phyloP scores from a whole-genome alignment of 1,140 invertebrate species.

The Harlomillsia oculata region DNA sequence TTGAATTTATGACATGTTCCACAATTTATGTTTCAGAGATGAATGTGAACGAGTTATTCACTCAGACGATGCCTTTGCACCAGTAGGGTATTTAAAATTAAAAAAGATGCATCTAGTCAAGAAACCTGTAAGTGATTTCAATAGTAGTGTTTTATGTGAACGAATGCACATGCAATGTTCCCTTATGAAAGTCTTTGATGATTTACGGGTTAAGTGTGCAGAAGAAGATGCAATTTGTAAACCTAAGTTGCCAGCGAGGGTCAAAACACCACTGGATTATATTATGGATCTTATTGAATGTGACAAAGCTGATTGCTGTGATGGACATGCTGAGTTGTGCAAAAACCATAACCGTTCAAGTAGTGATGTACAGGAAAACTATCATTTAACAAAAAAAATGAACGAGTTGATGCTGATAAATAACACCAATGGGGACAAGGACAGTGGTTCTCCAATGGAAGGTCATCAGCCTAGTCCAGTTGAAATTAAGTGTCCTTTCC shows the following conservation, averaged over 20 bases:
- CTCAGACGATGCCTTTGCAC: constrained; percentile 80
- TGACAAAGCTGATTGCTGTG: constrained; percentile 32
- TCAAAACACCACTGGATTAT: constrained; percentile 50
- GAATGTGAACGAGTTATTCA: constrained; percentile 78
- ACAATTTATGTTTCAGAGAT: constrained; percentile 54
- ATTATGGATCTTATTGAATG: constrained; percentile 48
- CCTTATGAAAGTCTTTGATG: no score
- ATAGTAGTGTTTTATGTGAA: neutral
- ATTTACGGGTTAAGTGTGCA: no score
- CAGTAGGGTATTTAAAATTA: constrained; percentile 84
- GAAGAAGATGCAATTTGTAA: neutral
- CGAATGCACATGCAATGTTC: neutral
- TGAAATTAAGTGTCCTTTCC: no score
- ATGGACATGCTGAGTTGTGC: constrained; percentile 31
- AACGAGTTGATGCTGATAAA: no score
- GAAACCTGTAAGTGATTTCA: constrained; percentile 50
- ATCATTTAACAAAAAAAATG: no score
- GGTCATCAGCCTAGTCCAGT: no score
- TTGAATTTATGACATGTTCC: neutral
- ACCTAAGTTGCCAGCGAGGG: neutral
- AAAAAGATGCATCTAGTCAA: constrained; percentile 65
- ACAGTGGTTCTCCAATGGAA: no score
- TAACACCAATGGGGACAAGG: no score
- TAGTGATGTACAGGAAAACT: no score
- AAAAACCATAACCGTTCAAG: neutral